Conservation (phyloP, 2,888 invertebrate genomes). For the Pyrocoelia pectoralis region DNA sequence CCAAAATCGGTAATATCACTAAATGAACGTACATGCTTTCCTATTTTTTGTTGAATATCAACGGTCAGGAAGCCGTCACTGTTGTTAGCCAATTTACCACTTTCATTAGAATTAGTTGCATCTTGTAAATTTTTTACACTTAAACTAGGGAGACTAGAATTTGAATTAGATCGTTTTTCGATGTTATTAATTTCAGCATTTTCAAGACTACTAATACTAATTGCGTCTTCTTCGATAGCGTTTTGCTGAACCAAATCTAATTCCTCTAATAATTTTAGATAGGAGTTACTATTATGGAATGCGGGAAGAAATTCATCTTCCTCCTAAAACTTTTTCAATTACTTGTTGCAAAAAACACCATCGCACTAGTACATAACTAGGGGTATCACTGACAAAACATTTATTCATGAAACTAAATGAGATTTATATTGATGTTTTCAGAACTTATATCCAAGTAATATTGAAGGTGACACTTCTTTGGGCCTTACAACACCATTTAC, state of each 20-base stretch:
- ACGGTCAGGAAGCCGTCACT: constrained; percentile 34
- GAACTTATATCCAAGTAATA: too few relatives aligned
- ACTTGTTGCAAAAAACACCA: too few relatives aligned
- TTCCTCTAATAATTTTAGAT: constrained; percentile 76
- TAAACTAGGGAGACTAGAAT: constrained; percentile 16
- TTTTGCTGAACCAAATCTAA: constrained; percentile 72
- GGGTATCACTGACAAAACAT: too few relatives aligned
- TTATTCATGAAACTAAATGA: too few relatives aligned
- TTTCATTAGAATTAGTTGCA: constrained; percentile 15
- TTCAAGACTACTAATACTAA: constrained; percentile 66
- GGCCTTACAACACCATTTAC: too few relatives aligned
- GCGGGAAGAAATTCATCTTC: constrained; percentile 70
- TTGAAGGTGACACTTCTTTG: too few relatives aligned
- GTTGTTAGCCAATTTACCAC: neutral
- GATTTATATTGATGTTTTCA: too few relatives aligned
- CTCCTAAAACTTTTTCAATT: constrained; percentile 49
- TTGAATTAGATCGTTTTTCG: constrained; percentile 20
- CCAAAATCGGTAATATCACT: constrained; percentile 55
- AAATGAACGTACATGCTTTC: constrained; percentile 56
- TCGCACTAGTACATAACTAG: too few relatives aligned
- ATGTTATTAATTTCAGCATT: constrained; percentile 57
- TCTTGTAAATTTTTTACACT: constrained; percentile 2
- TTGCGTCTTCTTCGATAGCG: constrained; percentile 65
- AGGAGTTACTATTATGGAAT: constrained; percentile 72
- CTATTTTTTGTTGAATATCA: constrained; percentile 46